These are phyloP conservation scores for Artibeus jamaicensis DNA, from an alignment of 2,797 vertebrate genomes.

Conservation along the genomic window DNA sequence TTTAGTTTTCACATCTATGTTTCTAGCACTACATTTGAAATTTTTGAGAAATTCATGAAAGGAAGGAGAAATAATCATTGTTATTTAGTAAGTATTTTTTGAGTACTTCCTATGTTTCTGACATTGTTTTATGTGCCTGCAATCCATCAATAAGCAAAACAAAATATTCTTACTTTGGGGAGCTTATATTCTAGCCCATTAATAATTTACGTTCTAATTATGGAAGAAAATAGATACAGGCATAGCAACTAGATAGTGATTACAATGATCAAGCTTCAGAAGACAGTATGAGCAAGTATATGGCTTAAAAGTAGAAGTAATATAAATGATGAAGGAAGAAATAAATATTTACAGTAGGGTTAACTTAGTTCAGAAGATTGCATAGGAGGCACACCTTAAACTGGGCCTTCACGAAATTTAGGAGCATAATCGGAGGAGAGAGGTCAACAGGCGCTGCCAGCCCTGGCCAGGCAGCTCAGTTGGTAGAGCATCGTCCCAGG, in stretches of 20 bases:
- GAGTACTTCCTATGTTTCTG: not conserved
- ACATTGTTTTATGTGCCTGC: not conserved
- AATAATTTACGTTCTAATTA: not conserved
- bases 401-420: not conserved
- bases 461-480: too few species aligned
- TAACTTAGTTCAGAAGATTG: not conserved
- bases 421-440: not conserved
- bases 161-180: not conserved
- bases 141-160: not conserved
- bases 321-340: not conserved
- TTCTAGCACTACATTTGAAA: not conserved
- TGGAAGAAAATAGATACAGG: not conserved
- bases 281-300: not conserved
- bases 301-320: slow-evolving; percentile 9
- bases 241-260: not conserved
- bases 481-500: too few species aligned
- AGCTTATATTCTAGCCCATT: not conserved
- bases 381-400: not conserved
- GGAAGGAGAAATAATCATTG: not conserved
- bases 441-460: not conserved
- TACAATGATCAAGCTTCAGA: not conserved
- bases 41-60: not conserved
- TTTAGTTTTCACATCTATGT: not conserved
- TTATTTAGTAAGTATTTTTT: not conserved
- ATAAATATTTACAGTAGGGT: not conserved